Evolutionary conservation across 2,888 invertebrate genomes (phyloP).

Genomic region (Cephalotes varians): DNA sequence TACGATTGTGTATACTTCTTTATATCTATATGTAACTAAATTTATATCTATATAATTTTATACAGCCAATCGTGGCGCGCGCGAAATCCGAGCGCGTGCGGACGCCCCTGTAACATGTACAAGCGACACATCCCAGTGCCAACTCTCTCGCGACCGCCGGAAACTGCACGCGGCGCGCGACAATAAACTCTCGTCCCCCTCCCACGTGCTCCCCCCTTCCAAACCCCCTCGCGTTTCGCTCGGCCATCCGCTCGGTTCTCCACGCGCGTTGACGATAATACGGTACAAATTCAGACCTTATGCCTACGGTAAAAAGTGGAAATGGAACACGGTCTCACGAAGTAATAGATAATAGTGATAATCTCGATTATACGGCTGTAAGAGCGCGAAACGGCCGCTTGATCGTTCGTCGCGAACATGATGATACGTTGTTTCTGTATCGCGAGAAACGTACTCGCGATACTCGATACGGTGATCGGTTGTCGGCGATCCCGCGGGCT

Average conservation of each 20-base stretch:
- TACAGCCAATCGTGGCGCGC: conserved; percentile 68
- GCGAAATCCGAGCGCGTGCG: conserved; percentile 58
- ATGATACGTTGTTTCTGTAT: background rate
- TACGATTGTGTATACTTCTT: conserved; percentile 75
- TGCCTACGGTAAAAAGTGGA: conserved; percentile 66
- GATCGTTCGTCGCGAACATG: conserved; percentile 1
- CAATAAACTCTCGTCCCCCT: background rate
- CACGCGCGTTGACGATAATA: conserved; percentile 76
- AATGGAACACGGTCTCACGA: conserved; percentile 57
- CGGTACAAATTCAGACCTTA: conserved; percentile 85
- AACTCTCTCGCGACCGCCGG: conserved; percentile 16
- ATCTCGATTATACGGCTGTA: conserved; percentile 54
- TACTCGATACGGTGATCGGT: conserved; percentile 24
- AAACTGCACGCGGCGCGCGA: background rate
- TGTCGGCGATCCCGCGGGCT: background rate
- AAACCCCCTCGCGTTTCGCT: conserved; percentile 12
- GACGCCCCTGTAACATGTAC: background rate
- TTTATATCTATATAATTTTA: conserved; percentile 75
- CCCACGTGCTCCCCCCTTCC: no score
- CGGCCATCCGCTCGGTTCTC: conserved; percentile 67
- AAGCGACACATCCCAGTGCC: background rate
- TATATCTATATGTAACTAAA: conserved; percentile 73
- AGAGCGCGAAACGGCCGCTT: conserved; percentile 13
- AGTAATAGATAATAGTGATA: conserved; percentile 59
- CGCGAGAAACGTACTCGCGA: background rate